Percentiles rank a stretch among this genome's conserved stretches.
Evolutionary conservation across 1,140 invertebrate species (phyloP).

Genomic region (Platyura marginata): DNA sequence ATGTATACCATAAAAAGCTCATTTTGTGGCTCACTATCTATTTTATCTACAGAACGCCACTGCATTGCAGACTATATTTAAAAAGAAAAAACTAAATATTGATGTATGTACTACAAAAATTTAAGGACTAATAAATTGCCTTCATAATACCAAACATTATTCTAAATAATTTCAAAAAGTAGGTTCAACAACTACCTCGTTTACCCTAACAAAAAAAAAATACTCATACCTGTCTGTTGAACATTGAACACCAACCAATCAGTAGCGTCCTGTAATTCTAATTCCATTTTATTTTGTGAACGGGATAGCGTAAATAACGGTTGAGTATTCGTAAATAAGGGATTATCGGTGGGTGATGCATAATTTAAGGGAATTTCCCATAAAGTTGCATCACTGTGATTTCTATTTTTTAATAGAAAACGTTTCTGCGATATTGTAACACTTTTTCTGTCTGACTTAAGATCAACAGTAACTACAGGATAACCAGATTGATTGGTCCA

Average conservation of each 20-base stretch:
- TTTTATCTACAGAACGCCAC: background rate
- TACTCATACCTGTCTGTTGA: background rate
- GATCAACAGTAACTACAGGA: constrained; percentile 39
- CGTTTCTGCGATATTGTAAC: constrained; percentile 26
- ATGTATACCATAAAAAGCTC: background rate
- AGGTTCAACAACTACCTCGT: too few species aligned
- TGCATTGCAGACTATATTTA: too few species aligned
- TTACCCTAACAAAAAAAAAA: too few species aligned
- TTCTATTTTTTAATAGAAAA: constrained; percentile 28
- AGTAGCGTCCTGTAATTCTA: constrained; percentile 2
- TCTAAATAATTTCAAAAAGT: too few species aligned
- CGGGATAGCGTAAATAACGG: constrained; percentile 31
- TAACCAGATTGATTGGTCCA: constrained; percentile 60
- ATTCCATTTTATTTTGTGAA: constrained; percentile 17
- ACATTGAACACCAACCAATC: constrained; percentile 39
- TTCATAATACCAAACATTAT: too few species aligned
- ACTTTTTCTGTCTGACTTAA: constrained; percentile 5
- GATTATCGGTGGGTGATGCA: too few species aligned
- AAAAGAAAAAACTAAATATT: too few species aligned
- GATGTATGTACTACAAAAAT: too few species aligned
- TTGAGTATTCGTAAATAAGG: too few species aligned
- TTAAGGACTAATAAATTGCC: too few species aligned
- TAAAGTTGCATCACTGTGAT: constrained; percentile 6
- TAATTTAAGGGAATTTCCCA: constrained; percentile 46
- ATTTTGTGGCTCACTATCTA: background rate